These are phyloP conservation scores for Diorhabda sublineata DNA, from an alignment of 1,140 invertebrate species.

Conservation along the genomic window DNA sequence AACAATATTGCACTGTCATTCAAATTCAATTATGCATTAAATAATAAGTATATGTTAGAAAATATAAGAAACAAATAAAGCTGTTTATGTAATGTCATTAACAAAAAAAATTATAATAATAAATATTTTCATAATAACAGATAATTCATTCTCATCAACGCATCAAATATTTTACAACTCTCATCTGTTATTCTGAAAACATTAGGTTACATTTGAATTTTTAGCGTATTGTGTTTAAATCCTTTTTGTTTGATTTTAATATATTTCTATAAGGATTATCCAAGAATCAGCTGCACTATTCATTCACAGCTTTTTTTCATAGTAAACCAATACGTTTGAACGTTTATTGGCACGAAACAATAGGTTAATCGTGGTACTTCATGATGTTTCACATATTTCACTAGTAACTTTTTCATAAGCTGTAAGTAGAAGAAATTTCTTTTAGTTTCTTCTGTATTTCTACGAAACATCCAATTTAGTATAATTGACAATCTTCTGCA, in stretches of 20 bases:
- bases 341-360: constrained; percentile 35
- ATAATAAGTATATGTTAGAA: background rate
- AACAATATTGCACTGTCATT: constrained; percentile 1
- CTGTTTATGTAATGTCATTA: background rate
- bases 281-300: background rate
- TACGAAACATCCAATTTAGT: too few species aligned
- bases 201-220: too few species aligned
- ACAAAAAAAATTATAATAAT: background rate
- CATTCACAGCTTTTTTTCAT: background rate
- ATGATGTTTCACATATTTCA: constrained; percentile 12
- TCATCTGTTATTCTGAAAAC: too few species aligned
- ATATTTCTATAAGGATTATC: background rate
- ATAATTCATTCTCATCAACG: background rate
- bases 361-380: constrained; percentile 16
- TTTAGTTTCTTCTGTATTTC: too few species aligned
- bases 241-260: background rate
- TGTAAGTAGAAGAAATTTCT: too few species aligned
- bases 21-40: background rate
- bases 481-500: too few species aligned
- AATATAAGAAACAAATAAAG: background rate
- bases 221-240: too few species aligned
- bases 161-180: background rate
- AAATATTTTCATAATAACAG: background rate
- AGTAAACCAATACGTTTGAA: constrained; percentile 24
- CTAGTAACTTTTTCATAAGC: too few species aligned